Base-by-base conservation (phyloP, 2,888 invertebrate genomes). In the Drosophila limbata region DNA sequence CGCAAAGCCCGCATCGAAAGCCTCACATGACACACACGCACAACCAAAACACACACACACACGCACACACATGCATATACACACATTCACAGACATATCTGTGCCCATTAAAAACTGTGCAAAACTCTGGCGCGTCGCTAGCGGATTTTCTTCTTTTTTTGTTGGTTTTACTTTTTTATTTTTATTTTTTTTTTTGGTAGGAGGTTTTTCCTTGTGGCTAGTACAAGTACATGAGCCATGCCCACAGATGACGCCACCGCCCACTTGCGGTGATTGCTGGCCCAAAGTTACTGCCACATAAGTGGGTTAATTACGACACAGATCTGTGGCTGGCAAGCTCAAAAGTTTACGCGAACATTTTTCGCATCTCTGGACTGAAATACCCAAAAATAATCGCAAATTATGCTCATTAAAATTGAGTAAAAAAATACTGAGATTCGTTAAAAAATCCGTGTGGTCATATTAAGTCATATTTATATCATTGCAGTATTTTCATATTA, bases 251-350 rank as follows among this genome's bases (percentile, higher is more conserved):
- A 56, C 44, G 63, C 59, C 44, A 71, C 50, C 62, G 69, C 73
- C 69, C 65, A 61, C 39, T 53, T 64, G 69, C 52, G 77, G 70
- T 69, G 66, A 56, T 77, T 64, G 56, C 57, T 64, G 67, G 57
- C 48, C 74, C 74, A 74, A 76, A 79, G 73, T 77, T 62, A 70
- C 73, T 71, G 74, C 64, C 80, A 63, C 63, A 64, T 73, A 85
- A 77, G 77, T 81, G 77, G 81, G 81, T 85, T 84, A 87, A 84
- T 84, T 84, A 84, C 87, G 69, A 69, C 74, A 66, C 57, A 65
- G 76, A 77, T 77, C 77, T 73, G 78, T 51, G 78, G 74, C 63
- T 61, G 63, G 62, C 51, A 55, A 45, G 42, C 64, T 25, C 15
- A 59, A 52, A 63, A 77, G 64, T 55, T 64, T 55, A 33, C 47